phyloP scores from a whole-genome alignment of 2,113 vertebrate genomes.

The Oxyura jamaicensis region DNA sequence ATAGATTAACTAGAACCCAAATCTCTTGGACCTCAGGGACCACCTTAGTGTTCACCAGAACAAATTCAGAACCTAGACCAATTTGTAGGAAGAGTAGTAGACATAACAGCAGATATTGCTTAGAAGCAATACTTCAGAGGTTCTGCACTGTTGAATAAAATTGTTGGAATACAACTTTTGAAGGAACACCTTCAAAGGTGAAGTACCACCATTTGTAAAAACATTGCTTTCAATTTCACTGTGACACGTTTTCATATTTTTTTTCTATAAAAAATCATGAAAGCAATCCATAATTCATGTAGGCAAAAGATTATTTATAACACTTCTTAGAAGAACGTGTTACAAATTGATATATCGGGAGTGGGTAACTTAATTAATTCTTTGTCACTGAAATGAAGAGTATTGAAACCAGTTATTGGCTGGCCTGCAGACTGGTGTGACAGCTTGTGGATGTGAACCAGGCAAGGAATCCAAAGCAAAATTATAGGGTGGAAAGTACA shows the following conservation, averaged over 20 bases:
- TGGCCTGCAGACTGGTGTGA: background rate
- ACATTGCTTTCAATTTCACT: background rate
- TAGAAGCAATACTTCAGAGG: background rate
- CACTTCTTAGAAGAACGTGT: background rate
- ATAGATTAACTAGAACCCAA: background rate
- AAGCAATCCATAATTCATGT: background rate
- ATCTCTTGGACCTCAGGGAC: background rate
- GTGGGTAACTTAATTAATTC: background rate
- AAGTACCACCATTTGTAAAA: background rate
- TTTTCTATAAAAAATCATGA: background rate
- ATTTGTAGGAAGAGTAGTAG: background rate
- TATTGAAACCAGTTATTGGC: background rate
- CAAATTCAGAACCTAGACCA: background rate
- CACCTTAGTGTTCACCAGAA: background rate
- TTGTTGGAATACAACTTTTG: background rate
- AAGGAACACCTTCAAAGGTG: background rate
- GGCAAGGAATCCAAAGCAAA: background rate
- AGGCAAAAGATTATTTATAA: background rate
- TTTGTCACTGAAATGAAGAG: background rate
- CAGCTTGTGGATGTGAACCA: background rate
- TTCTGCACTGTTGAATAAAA: background rate
- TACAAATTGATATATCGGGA: fast-evolving
- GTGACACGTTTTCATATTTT: background rate
- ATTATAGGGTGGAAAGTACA: background rate
- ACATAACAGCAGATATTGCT: background rate